Evolutionary conservation across 2,113 vertebrate genomes (phyloP).

Genomic region (Apus apus): DNA sequence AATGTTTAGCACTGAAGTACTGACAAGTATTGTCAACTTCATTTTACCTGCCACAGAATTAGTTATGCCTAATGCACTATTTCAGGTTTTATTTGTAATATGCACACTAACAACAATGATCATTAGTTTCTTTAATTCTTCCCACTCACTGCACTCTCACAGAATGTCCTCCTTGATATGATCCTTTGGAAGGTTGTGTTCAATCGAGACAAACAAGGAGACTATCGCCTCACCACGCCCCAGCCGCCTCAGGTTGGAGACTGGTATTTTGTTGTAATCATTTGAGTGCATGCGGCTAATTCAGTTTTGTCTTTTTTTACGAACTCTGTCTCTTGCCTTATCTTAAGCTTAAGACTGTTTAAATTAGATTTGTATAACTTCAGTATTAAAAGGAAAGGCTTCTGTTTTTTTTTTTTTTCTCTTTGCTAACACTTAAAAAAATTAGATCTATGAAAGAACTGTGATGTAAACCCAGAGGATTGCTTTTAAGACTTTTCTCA

Average conservation of each 20-base stretch:
- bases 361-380: background rate
- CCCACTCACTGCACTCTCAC: conserved; percentile 85
- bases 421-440: background rate
- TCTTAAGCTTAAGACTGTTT: background rate
- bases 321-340: conserved; percentile 10
- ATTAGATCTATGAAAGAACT: background rate
- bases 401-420: background rate
- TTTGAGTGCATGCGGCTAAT: conserved; percentile 58
- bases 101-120: conserved; percentile 72
- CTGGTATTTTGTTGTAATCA: conserved; percentile 64
- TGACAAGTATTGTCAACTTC: background rate
- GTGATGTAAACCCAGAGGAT: background rate
- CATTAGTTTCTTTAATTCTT: conserved; percentile 87
- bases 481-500: background rate
- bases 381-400: background rate
- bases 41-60: background rate
- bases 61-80: background rate
- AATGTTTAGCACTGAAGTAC: background rate
- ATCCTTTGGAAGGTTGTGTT: conserved; percentile 98
- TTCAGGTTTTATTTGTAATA: conserved; percentile 63
- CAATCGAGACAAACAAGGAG: conserved; percentile 96
- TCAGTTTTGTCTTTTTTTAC: conserved; percentile 24
- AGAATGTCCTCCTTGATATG: conserved; percentile 98
- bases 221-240: conserved; percentile 84
- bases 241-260: conserved; percentile 94